Base-by-base conservation (phyloP, 1,140 invertebrate genomes). In the Oryzaephilus surinamensis region DNA sequence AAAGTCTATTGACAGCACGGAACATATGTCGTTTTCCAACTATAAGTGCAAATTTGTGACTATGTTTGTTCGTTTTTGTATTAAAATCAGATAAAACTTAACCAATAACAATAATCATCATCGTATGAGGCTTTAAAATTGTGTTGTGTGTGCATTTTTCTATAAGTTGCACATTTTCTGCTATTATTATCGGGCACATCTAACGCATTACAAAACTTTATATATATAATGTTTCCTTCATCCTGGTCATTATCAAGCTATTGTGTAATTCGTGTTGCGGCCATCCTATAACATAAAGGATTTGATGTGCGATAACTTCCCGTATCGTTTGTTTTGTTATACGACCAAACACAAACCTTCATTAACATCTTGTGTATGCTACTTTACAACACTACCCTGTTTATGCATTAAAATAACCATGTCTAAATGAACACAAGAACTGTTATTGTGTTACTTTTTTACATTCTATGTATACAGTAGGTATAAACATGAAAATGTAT, bases 171-270 rank as follows among this genome's bases (percentile, higher is more conserved):
- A 48, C 38, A 41, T 48, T 38, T 48, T 30, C 15, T 10, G 10
- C 20, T 21, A 6, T 6, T 29, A 27, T 45, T 45, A 45, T 48
- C 46, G 33, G n/a, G 7, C 26, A 19, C 26, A 48, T 48, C 46
- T 41, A 41, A 43, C 32, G 41, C 46, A 42, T 40, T 44, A 48
- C 42, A 48, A 48, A 47, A 40, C 45, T 41, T 42, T n/a, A n/a
- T n/a, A n/a, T n/a, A n/a, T 36, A 35, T 43, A 43, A 47, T 47
- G 45, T 44, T 39, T 43, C 42, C 46, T 39, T 48, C 46, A 45
- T 48, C 37, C 31, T 38, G 46, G 38, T 48, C 42, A 48, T 48
- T 48, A 48, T 38, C 17, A 28, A 14, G 17, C 28, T 33, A 48
- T 48, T 48, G 46, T 48, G 42, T 37, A 48, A 48, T 39, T 23